phyloP scores from a whole-genome alignment of 2,797 vertebrate species.

The Novumbra hubbsi region DNA sequence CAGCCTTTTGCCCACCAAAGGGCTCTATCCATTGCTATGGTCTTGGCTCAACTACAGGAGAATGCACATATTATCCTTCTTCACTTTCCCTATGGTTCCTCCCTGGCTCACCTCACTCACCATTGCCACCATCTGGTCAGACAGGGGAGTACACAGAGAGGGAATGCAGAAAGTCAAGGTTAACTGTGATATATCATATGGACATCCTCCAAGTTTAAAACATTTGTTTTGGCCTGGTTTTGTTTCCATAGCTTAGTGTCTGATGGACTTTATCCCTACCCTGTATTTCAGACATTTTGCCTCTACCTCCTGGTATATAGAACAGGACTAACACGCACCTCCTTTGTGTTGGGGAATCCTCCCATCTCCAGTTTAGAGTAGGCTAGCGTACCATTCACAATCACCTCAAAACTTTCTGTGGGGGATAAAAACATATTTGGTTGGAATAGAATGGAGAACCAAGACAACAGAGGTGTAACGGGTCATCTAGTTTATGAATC shows the following conservation, averaged over 20 bases:
- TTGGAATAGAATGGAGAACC: background rate
- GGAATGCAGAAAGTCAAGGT: background rate
- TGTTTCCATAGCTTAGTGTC: background rate
- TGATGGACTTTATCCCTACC: too few relatives aligned
- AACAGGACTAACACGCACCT: constrained; percentile 42
- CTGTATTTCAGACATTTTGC: background rate
- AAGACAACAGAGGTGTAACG: background rate
- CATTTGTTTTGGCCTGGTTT: background rate
- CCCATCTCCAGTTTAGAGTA: constrained; percentile 55
- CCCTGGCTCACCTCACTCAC: constrained; percentile 29
- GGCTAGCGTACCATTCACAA: constrained; percentile 39
- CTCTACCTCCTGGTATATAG: background rate
- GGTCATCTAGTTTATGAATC: background rate
- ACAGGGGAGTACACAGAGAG: background rate
- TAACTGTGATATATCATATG: background rate
- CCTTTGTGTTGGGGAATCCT: constrained; percentile 24
- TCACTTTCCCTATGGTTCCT: background rate
- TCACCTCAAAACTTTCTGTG: constrained; percentile 68
- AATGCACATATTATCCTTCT: constrained; percentile 17
- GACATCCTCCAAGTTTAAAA: background rate
- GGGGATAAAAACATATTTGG: background rate
- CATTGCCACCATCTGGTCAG: constrained; percentile 35
- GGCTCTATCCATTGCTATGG: background rate
- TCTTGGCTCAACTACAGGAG: background rate
- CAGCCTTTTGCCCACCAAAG: too few relatives aligned